Evolutionary conservation across 2,888 invertebrate genomes (phyloP).

Genomic region (Vandiemenella viatica): DNA sequence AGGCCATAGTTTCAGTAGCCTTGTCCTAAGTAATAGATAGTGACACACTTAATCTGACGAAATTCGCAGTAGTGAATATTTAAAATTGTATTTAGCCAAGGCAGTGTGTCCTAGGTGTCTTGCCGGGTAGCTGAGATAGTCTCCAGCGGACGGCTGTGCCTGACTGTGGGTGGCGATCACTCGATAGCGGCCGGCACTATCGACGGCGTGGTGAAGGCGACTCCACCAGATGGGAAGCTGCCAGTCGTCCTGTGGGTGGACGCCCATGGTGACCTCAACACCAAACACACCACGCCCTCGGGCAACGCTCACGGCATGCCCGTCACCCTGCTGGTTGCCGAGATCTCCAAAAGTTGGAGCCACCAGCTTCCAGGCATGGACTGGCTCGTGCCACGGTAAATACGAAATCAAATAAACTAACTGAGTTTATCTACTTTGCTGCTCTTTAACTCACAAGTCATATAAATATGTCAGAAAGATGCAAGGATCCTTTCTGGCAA

Average conservation of each 20-base stretch:
- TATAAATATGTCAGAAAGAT: too few species aligned
- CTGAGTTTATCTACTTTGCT: too few species aligned
- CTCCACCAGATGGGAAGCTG: constrained; percentile 55
- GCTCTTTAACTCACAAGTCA: too few species aligned
- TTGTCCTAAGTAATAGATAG: too few species aligned
- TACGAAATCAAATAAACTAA: too few species aligned
- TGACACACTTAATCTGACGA: too few species aligned
- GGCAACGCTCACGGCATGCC: constrained; percentile 76
- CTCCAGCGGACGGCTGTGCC: constrained; percentile 44
- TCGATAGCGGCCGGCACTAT: constrained; percentile 72
- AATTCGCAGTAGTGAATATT: too few species aligned
- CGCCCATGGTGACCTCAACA: constrained; percentile 86
- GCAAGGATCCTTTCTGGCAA: too few species aligned
- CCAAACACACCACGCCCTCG: constrained; percentile 61
- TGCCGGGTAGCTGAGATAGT: constrained; percentile 45
- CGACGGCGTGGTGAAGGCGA: constrained; percentile 46
- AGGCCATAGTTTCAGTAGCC: too few species aligned
- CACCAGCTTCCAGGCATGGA: constrained; percentile 64
- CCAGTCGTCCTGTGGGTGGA: constrained; percentile 78
- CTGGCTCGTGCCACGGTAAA: constrained; percentile 61
- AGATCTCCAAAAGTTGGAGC: constrained; percentile 60
- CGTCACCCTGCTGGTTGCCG: constrained; percentile 59
- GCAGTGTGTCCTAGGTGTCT: too few species aligned
- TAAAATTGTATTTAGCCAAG: too few species aligned
- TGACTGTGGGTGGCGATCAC: constrained; percentile 84